Evolutionary conservation across 1,140 invertebrate genomes (phyloP).

Genomic region (Temnothorax nylanderi): DNA sequence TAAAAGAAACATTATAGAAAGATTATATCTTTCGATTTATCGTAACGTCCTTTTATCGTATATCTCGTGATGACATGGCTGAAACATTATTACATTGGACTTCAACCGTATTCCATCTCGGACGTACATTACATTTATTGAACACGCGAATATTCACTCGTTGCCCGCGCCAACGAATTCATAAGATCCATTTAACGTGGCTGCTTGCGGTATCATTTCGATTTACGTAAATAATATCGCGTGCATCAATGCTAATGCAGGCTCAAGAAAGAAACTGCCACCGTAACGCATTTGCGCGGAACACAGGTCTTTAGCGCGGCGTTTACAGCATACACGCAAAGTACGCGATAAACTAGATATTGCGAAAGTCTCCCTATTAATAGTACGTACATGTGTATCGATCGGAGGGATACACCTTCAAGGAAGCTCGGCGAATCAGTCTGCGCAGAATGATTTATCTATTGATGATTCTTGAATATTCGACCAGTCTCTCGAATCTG

Average conservation of each 20-base stretch:
- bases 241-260: constrained; percentile 17
- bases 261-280: background rate
- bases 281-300: constrained; percentile 11
- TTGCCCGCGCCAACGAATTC: background rate
- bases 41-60: background rate
- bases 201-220: background rate
- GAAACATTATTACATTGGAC: background rate
- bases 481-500: constrained; percentile 17
- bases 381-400: background rate
- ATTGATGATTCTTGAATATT: constrained; percentile 12
- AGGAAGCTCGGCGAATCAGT: constrained; percentile 1
- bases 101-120: background rate
- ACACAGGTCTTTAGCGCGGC: background rate
- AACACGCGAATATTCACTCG: background rate
- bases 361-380: constrained; percentile 29
- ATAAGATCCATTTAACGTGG: constrained; percentile 3
- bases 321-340: constrained; percentile 27
- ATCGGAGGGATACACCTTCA: constrained; percentile 3
- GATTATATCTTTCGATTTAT: constrained; percentile 9
- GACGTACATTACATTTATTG: background rate
- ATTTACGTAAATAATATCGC: constrained; percentile 48
- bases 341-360: constrained; percentile 23
- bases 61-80: background rate
- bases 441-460: background rate
- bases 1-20: background rate